Base-by-base conservation (phyloP, 2,888 invertebrate genomes). In the Macrosiphum euphorbiae region DNA sequence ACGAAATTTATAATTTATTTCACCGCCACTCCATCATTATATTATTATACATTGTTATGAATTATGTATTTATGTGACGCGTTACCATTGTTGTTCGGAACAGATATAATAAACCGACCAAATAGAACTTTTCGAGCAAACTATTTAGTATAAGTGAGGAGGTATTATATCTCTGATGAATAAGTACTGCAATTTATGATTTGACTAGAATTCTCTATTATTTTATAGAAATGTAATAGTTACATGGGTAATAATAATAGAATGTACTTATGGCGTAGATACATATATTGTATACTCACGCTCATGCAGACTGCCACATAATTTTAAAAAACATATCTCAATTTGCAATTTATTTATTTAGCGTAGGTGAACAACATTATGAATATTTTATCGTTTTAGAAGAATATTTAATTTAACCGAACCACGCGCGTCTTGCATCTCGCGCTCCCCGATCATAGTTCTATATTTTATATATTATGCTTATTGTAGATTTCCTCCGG, bases 401-500 rank as follows among this genome's bases (percentile, higher is more conserved):
- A 85, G 44, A 86, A 91, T 86, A 86, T 86, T 91, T 58, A 85
- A 86, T 91, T 58, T n/a, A 58, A 86, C 86, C 58, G n/a, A 58
- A 58, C 85, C 44, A n/a, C 10, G 85, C 3, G 85, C n/a, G 10
- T 50, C 5, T 86, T 55, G 85, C 26, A 28, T 58, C 26, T 78
- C 8, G n/a, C 26, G 1, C 78, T 78, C 35, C 8, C 8, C 78
- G 35, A 35, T 78, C 78, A 35, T 35, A 78, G 78, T 35, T 78
- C 35, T 78, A 35, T 78, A 78, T 78, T 35, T 67, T n/a, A n/a
- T n/a, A n/a, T 58, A 58, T 58, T 24, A 91, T 41, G 87, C 47
- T 47, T 67, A 28, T 41, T 28, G 92, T 88, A 87, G 92, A 92
- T 92, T 92, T 88, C 88, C 44, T 52, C 24, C 11, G 88, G 92